Evolutionary conservation across 2,797 vertebrate genomes (phyloP).

Genomic region (Liparis tanakae): DNA sequence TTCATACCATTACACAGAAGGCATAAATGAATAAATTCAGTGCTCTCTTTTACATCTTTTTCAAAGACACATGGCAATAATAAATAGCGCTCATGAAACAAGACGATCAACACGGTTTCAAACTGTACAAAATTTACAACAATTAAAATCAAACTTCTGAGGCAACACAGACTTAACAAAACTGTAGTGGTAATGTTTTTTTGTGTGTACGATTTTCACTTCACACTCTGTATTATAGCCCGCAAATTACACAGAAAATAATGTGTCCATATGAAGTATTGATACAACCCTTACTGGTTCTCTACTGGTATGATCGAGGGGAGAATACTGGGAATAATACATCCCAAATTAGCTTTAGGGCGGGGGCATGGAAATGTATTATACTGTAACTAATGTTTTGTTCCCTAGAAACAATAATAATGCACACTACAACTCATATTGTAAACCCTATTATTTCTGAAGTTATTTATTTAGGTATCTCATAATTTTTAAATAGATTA

Average conservation of each 20-base stretch:
- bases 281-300: conserved; percentile 14
- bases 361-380: neutral
- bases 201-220: conserved; percentile 24
- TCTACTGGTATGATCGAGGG: neutral
- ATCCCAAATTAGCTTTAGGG: neutral
- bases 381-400: neutral
- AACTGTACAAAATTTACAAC: conserved; percentile 98
- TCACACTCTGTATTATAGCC: conserved; percentile 32
- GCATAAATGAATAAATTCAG: conserved; percentile 91
- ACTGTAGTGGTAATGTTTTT: conserved; percentile 45
- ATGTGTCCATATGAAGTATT: conserved; percentile 1
- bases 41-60: conserved; percentile 85
- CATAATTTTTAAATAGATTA: neutral
- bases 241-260: conserved; percentile 19
- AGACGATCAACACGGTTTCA: conserved; percentile 87
- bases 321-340: neutral
- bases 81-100: conserved; percentile 91
- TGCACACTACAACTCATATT: neutral
- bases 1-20: conserved; percentile 93
- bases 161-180: conserved; percentile 75
- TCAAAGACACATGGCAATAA: conserved; percentile 91
- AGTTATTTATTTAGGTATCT: neutral
- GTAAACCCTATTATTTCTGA: conserved; percentile 1
- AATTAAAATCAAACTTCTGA: conserved; percentile 79
- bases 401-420: neutral